These are phyloP conservation scores for Yoshiicerus persimilis DNA, from an alignment of 1,140 invertebrate genomes.

Conservation along the genomic window DNA sequence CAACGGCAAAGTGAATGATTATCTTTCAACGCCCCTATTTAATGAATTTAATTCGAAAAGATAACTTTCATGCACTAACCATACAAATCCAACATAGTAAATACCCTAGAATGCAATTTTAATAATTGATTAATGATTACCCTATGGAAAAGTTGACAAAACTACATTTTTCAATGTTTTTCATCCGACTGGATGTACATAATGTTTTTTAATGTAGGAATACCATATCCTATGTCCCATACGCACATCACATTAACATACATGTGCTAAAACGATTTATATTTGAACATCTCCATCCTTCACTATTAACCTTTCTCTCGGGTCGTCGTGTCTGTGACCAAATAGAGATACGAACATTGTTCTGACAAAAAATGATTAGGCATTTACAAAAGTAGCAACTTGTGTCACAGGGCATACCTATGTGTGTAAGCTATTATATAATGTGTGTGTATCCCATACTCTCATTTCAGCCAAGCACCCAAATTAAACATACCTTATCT, in stretches of 20 bases:
- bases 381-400: neutral
- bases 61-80: too few species aligned
- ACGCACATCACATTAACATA: too few species aligned
- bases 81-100: too few species aligned
- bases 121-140: neutral
- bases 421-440: neutral
- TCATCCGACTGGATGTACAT: neutral
- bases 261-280: neutral
- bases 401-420: neutral
- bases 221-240: too few species aligned
- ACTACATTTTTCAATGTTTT: neutral
- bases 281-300: neutral
- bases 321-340: slow-evolving; percentile 13
- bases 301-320: neutral
- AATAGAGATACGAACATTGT: slow-evolving; percentile 7
- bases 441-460: neutral
- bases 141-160: neutral
- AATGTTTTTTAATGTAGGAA: neutral
- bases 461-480: neutral
- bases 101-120: neutral
- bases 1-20: too few species aligned
- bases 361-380: slow-evolving; percentile 19
- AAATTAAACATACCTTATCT: too few species aligned
- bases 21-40: neutral
- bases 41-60: neutral